Percentiles rank a stretch among this genome's conserved stretches.
phyloP scores from a whole-genome alignment of 2,113 vertebrate species.

The Scomber scombrus region DNA sequence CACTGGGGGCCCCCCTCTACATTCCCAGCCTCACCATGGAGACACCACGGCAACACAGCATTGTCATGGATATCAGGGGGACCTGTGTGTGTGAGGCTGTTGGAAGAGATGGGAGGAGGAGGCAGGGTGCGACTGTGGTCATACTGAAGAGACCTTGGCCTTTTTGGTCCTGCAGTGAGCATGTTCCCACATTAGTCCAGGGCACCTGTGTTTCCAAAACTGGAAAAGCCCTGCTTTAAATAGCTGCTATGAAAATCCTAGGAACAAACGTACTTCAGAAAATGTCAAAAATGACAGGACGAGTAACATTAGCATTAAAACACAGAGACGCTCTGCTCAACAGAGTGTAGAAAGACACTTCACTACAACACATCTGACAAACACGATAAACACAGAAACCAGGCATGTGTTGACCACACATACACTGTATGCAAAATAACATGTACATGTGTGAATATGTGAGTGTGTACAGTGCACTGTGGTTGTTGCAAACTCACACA shows the following conservation, averaged over 20 bases:
- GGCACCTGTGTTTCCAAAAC: conserved; percentile 36
- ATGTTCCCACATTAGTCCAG: conserved; percentile 62
- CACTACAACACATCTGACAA: conserved; percentile 20
- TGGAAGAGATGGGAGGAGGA: conserved; percentile 68
- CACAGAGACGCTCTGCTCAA: not conserved
- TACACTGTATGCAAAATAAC: conserved; percentile 19
- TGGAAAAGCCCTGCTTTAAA: conserved; percentile 56
- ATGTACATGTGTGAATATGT: conserved; percentile 15
- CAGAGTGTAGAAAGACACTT: conserved; percentile 33
- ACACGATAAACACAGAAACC: conserved; percentile 57
- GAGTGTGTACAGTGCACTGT: conserved; percentile 22
- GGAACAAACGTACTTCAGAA: conserved; percentile 32
- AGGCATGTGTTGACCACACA: conserved; percentile 46
- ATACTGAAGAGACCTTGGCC: conserved; percentile 80
- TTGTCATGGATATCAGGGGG: conserved; percentile 94
- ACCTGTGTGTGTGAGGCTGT: conserved; percentile 62
- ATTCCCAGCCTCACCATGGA: conserved; percentile 89
- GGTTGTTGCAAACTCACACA: conserved; percentile 51
- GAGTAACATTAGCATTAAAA: conserved; percentile 15
- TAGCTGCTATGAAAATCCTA: conserved; percentile 48
- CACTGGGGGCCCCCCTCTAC: conserved; percentile 78
- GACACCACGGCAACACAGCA: conserved; percentile 87
- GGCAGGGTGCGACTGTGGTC: conserved; percentile 60
- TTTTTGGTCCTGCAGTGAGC: conserved; percentile 74
- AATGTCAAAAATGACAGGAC: conserved; percentile 16